phyloP scores from a whole-genome alignment of 2,888 invertebrate genomes.

The Drosophila emarginata region DNA sequence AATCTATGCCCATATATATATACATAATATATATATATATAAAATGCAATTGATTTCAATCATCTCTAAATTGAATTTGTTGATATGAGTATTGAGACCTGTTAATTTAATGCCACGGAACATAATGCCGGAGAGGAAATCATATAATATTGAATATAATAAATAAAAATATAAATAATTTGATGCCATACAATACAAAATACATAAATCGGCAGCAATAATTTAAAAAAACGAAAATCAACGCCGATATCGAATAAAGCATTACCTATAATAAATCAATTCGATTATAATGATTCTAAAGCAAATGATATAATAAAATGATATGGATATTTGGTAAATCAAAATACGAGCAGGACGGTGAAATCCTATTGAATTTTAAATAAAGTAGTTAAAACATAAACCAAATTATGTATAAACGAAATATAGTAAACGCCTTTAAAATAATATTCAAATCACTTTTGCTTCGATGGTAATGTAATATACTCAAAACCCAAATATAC shows the following conservation, averaged over 20 bases:
- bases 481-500: slow-evolving; percentile 67
- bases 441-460: slow-evolving; percentile 70
- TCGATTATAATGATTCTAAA: slow-evolving; percentile 18
- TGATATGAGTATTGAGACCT: slow-evolving; percentile 41
- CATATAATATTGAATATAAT: slow-evolving; percentile 46
- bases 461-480: slow-evolving; percentile 75
- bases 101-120: slow-evolving; percentile 41
- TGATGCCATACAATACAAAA: no score
- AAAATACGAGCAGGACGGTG: slow-evolving; percentile 67
- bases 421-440: slow-evolving; percentile 70
- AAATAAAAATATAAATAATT: no score
- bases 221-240: slow-evolving; percentile 18
- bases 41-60: slow-evolving; percentile 59
- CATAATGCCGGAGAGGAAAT: slow-evolving; percentile 45
- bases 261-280: neutral
- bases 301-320: slow-evolving; percentile 18
- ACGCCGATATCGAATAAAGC: slow-evolving; percentile 4
- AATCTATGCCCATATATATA: slow-evolving; percentile 3
- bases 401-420: slow-evolving; percentile 66
- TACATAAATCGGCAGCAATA: slow-evolving; percentile 59
- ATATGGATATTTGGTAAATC: slow-evolving; percentile 20
- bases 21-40: slow-evolving; percentile 33
- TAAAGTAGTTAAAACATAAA: slow-evolving; percentile 60
- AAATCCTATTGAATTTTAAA: slow-evolving; percentile 74
- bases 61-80: slow-evolving; percentile 61